phyloP scores from a whole-genome alignment of 2,888 invertebrate species.

The Hypena proboscidalis region DNA sequence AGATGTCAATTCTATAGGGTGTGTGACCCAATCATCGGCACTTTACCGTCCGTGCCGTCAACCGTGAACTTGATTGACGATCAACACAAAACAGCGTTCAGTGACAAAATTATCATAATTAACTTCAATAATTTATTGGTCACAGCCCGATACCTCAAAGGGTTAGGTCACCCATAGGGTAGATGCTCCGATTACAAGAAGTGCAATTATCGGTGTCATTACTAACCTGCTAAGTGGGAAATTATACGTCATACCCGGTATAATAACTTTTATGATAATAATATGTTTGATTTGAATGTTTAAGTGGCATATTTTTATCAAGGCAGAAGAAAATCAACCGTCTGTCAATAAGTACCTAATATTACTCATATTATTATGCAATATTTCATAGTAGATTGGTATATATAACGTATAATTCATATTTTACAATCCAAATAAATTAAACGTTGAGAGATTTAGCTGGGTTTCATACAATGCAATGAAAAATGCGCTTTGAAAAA shows the following conservation, averaged over 20 bases:
- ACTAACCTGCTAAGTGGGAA: constrained; percentile 33
- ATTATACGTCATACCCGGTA: constrained; percentile 32
- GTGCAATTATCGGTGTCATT: constrained; percentile 37
- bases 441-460: too few relatives aligned
- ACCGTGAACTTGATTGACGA: constrained; percentile 51
- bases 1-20: constrained; percentile 59
- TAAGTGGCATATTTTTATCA: too few relatives aligned
- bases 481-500: too few relatives aligned
- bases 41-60: constrained; percentile 39
- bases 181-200: constrained; percentile 20
- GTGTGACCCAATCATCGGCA: constrained; percentile 44
- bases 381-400: too few relatives aligned
- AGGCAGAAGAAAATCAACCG: too few relatives aligned
- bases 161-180: constrained; percentile 28
- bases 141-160: constrained; percentile 39
- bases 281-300: too few relatives aligned
- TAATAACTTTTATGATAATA: too few relatives aligned
- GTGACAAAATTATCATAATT: constrained; percentile 46
- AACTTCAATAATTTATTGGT: constrained; percentile 34
- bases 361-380: too few relatives aligned
- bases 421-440: too few relatives aligned
- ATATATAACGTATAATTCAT: too few relatives aligned
- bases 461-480: too few relatives aligned
- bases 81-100: constrained; percentile 29
- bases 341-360: too few relatives aligned